These are phyloP conservation scores for Gobius niger DNA, from an alignment of 2,113 vertebrate genomes.

Conservation along the genomic window DNA sequence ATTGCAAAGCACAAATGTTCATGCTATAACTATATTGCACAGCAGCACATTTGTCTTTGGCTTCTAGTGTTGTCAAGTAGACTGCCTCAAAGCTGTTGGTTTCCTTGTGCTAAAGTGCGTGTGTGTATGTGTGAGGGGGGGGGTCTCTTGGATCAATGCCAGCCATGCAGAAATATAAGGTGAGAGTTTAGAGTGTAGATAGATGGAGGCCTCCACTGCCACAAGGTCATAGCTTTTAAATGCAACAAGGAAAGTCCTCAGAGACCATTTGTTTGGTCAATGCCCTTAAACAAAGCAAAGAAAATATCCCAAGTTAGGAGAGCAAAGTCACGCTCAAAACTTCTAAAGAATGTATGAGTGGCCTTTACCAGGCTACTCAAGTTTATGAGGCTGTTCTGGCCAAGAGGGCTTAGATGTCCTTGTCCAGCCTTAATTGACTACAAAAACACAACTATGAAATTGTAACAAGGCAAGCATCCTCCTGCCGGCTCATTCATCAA, in stretches of 20 bases:
- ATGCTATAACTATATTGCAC: not conserved
- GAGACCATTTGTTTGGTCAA: not conserved
- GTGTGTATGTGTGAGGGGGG: not conserved
- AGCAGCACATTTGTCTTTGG: not conserved
- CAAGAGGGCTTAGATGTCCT: no score
- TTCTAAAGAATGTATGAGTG: not conserved
- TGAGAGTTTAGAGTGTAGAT: conserved; percentile 6
- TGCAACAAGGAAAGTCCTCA: not conserved
- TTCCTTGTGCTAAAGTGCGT: conserved; percentile 8
- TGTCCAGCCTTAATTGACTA: no score
- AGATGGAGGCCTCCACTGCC: not conserved
- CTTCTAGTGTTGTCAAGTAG: conserved; percentile 16
- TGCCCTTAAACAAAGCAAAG: conserved; percentile 7
- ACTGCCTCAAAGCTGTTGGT: conserved; percentile 28
- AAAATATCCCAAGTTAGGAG: not conserved
- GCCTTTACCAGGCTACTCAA: not conserved
- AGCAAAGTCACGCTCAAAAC: conserved; percentile 2
- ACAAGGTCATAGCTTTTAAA: conserved; percentile 5
- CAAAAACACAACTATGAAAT: no score
- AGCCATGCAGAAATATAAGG: not conserved
- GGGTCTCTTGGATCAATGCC: not conserved
- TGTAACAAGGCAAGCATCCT: no score
- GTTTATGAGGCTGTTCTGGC: not conserved
- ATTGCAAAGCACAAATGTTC: not conserved
- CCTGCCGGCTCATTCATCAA: no score